phyloP scores from a whole-genome alignment of 2,797 vertebrate species.

The Spondyliosoma cantharus region DNA sequence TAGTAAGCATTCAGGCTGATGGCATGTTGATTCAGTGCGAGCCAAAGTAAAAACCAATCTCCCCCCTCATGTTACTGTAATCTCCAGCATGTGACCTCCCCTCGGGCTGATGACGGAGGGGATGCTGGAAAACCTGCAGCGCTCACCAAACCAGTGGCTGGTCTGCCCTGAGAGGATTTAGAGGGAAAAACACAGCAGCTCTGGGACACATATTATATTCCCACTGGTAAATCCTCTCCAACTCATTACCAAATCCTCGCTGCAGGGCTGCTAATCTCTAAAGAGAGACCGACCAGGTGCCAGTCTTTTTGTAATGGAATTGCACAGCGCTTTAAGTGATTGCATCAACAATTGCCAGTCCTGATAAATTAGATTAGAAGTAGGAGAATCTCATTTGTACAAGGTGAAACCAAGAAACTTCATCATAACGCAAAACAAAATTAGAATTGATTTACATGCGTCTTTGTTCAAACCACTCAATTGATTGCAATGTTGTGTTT shows the following conservation, averaged over 20 bases:
- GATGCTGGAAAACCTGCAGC: slow-evolving; percentile 67
- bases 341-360: slow-evolving; percentile 66
- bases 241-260: slow-evolving; percentile 78
- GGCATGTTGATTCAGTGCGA: slow-evolving; percentile 63
- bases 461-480: background rate
- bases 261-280: slow-evolving; percentile 74
- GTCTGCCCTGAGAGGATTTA: slow-evolving; percentile 74
- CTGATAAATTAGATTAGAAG: slow-evolving; percentile 65
- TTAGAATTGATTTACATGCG: slow-evolving; percentile 6
- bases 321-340: slow-evolving; percentile 70
- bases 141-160: slow-evolving; percentile 65
- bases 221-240: slow-evolving; percentile 76
- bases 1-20: slow-evolving; percentile 57
- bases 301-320: slow-evolving; percentile 73
- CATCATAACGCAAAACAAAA: slow-evolving; percentile 24
- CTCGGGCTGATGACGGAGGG: slow-evolving; percentile 50
- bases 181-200: slow-evolving; percentile 64
- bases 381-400: slow-evolving; percentile 40
- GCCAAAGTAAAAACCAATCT: slow-evolving; percentile 72
- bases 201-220: slow-evolving; percentile 75
- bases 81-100: slow-evolving; percentile 79
- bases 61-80: slow-evolving; percentile 76
- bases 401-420: slow-evolving; percentile 29
- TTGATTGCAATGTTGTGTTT: slow-evolving; percentile 25
- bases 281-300: slow-evolving; percentile 73